Conservation (phyloP, 2,888 invertebrate species). For the Pardosa pseudoannulata region DNA sequence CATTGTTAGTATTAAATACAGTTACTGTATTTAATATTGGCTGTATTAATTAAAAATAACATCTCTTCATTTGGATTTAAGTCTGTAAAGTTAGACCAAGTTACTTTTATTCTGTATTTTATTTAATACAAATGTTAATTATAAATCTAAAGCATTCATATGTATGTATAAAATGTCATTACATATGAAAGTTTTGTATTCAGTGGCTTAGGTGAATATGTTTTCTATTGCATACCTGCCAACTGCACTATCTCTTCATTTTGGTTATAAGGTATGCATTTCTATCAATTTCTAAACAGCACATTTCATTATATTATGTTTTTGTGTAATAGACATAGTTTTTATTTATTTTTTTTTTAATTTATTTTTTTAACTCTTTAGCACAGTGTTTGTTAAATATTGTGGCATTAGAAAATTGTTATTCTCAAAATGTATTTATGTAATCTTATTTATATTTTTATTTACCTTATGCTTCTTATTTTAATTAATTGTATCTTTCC, state of each 20-base stretch:
- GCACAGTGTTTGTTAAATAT: no score
- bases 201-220: constrained; percentile 62
- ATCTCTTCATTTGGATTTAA: no score
- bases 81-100: no score
- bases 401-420: no score
- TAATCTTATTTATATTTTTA: no score
- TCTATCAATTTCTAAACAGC: constrained; percentile 31
- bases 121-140: background rate
- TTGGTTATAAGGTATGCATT: constrained; percentile 66
- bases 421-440: no score
- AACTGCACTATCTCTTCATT: constrained; percentile 55
- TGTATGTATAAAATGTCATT: background rate
- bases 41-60: no score
- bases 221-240: constrained; percentile 70
- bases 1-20: no score
- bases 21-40: no score
- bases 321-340: background rate
- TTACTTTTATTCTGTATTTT: no score
- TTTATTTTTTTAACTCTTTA: background rate
- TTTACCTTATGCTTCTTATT: no score
- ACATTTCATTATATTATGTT: background rate
- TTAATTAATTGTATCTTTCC: no score
- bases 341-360: background rate
- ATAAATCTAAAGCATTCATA: constrained; percentile 9
- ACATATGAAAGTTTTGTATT: constrained; percentile 44